Percentiles rank a stretch among this genome's conserved stretches.
These are phyloP conservation scores for Marmota flaviventris DNA, from an alignment of 2,113 vertebrate genomes.

Conservation along the genomic window DNA sequence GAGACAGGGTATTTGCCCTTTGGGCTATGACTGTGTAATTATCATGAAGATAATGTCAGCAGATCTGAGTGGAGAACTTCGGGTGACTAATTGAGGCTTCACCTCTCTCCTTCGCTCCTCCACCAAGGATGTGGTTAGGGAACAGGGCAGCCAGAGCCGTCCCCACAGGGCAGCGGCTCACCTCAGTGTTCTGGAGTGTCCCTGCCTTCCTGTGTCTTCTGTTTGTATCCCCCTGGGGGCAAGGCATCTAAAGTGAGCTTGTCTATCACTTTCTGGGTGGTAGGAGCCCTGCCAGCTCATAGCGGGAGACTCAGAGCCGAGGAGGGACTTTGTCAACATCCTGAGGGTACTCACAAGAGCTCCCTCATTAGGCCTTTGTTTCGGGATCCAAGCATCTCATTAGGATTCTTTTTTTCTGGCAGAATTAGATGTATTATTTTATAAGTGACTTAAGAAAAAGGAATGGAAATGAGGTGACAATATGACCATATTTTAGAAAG, in stretches of 20 bases:
- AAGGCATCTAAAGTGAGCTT: conserved; percentile 31
- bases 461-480: not conserved
- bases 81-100: not conserved
- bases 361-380: conserved; percentile 61
- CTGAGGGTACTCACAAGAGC: not conserved
- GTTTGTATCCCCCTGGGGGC: not conserved
- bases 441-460: not conserved
- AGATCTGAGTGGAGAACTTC: not conserved
- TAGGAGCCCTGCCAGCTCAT: conserved; percentile 68
- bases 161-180: not conserved
- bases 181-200: conserved; percentile 30
- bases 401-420: conserved; percentile 35
- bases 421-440: conserved; percentile 35
- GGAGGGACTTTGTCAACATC: conserved; percentile 69
- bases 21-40: not conserved
- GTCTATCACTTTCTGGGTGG: conserved; percentile 75
- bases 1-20: not conserved
- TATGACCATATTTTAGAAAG: not conserved
- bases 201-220: not conserved
- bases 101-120: not conserved
- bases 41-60: conserved; percentile 13
- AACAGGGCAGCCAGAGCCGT: not conserved
- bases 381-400: conserved; percentile 52
- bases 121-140: not conserved
- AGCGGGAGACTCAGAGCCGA: conserved; percentile 52